Conservation (phyloP, 2,888 invertebrate genomes). For the Lordiphosa andalusiaca region DNA sequence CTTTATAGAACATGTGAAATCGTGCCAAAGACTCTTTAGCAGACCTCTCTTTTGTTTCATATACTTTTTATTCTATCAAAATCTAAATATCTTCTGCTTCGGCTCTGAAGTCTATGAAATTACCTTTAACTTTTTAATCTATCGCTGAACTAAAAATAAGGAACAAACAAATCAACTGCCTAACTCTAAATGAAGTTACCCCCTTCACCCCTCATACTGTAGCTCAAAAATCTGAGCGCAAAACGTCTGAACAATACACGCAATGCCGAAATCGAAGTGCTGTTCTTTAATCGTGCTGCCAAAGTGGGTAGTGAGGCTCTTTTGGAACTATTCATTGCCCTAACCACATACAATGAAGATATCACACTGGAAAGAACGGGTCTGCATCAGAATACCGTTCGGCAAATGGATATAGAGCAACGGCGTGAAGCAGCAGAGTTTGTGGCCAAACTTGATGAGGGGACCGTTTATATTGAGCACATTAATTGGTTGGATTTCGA, state of each 20-base stretch:
- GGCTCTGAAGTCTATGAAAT: background rate
- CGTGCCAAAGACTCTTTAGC: no score
- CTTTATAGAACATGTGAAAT: no score
- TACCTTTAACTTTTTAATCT: conserved; percentile 12
- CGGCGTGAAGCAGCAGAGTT: conserved; percentile 43
- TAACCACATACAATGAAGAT: conserved; percentile 48
- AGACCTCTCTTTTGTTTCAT: no score
- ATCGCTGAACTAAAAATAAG: conserved; percentile 4
- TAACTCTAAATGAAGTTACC: background rate
- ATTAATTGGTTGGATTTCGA: conserved; percentile 91
- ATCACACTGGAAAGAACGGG: conserved; percentile 50
- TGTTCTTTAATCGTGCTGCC: conserved; percentile 95
- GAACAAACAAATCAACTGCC: background rate
- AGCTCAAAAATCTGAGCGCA: conserved; percentile 57
- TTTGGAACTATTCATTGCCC: conserved; percentile 83
- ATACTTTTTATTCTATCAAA: no score
- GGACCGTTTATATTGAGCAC: conserved; percentile 91
- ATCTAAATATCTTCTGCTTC: background rate
- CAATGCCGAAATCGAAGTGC: conserved; percentile 85
- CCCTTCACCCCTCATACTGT: conserved; percentile 6
- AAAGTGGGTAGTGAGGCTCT: conserved; percentile 95
- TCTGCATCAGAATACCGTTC: conserved; percentile 4
- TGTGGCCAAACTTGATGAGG: conserved; percentile 86
- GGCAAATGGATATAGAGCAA: conserved; percentile 31
- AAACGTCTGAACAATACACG: conserved; percentile 87